Evolutionary conservation across 2,797 vertebrate genomes (phyloP).

Genomic region (Hypotaenidia okinawae): DNA sequence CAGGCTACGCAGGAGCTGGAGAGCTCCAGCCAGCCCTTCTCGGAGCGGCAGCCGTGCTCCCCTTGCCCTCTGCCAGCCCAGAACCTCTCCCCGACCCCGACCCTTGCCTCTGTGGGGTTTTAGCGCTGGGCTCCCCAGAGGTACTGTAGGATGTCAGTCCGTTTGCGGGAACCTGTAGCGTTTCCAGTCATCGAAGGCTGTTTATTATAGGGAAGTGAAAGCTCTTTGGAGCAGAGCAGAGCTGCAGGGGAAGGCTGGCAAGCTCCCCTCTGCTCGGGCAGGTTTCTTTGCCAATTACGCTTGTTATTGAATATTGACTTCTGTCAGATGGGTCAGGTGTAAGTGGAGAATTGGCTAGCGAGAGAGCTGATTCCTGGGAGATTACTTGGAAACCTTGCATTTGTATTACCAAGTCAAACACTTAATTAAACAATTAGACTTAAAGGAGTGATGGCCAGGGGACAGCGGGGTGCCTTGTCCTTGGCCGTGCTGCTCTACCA

Average conservation of each 20-base stretch:
- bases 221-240: not conserved
- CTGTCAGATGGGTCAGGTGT: not conserved
- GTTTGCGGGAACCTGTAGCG: not conserved
- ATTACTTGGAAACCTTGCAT: constrained; percentile 5
- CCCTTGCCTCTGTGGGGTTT: not conserved
- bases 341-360: not conserved
- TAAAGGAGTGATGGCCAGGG: not conserved
- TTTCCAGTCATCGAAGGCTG: not conserved
- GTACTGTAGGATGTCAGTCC: not conserved
- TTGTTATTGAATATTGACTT: constrained; percentile 39
- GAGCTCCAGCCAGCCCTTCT: not conserved
- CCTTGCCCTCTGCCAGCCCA: not conserved
- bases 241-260: not conserved
- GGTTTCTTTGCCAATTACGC: constrained; percentile 28
- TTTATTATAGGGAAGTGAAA: not conserved
- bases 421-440: constrained; percentile 21
- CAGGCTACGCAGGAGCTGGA: not conserved
- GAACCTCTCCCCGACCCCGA: not conserved
- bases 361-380: constrained; percentile 5
- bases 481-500: not conserved
- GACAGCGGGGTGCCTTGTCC: not conserved
- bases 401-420: not conserved
- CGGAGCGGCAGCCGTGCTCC: accelerated
- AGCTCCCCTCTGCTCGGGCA: not conserved
- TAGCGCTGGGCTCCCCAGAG: not conserved